phyloP scores from a whole-genome alignment of 2,888 invertebrate species.

The Microchrysa polita region DNA sequence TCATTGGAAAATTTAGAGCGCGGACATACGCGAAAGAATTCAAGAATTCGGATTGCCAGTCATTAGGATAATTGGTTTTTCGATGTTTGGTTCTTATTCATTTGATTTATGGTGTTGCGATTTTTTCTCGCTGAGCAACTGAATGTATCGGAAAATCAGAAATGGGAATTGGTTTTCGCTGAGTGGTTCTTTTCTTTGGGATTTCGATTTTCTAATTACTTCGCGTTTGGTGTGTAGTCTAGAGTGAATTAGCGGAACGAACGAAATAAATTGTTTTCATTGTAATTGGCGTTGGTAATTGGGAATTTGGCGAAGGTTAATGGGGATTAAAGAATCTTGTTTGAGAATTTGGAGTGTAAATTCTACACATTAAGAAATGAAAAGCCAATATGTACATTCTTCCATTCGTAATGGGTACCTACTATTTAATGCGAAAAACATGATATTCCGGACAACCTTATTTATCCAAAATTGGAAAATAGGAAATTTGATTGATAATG shows the following conservation, averaged over 20 bases:
- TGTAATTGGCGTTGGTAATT: background rate
- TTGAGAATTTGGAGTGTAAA: too few relatives aligned
- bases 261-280: background rate
- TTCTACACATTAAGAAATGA: too few relatives aligned
- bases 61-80: constrained; percentile 50
- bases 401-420: too few relatives aligned
- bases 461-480: too few relatives aligned
- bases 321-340: too few relatives aligned
- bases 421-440: too few relatives aligned
- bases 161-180: background rate
- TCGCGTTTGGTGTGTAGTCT: background rate
- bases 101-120: constrained; percentile 48
- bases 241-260: background rate
- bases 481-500: too few relatives aligned
- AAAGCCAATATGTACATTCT: too few relatives aligned
- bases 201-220: constrained; percentile 15
- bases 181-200: background rate
- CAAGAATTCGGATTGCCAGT: constrained; percentile 45
- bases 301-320: background rate
- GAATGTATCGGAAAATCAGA: constrained; percentile 4
- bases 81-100: constrained; percentile 47
- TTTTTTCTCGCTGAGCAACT: constrained; percentile 35
- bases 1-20: constrained; percentile 7
- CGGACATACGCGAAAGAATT: constrained; percentile 17
- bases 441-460: too few relatives aligned